phyloP scores from a whole-genome alignment of 2,888 invertebrate genomes.

The Luperina nickerlii region DNA sequence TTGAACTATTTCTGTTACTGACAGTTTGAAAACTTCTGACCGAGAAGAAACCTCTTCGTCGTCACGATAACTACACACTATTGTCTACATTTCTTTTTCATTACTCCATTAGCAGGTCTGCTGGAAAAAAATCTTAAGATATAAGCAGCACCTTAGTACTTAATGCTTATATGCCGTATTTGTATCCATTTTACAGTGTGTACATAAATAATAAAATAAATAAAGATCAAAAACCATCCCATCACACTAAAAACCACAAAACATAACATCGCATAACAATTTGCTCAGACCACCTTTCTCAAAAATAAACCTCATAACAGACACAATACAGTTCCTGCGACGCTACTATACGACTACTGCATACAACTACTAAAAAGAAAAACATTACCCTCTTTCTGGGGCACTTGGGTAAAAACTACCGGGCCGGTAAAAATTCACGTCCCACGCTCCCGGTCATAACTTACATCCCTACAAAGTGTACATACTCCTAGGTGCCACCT shows the following conservation, averaged over 20 bases:
- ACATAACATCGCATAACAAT: background rate
- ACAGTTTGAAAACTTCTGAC: background rate
- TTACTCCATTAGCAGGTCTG: background rate
- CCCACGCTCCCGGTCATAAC: constrained; percentile 34
- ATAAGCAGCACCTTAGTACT: no score
- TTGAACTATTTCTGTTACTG: background rate
- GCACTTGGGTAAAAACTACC: constrained; percentile 9
- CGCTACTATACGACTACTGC: constrained; percentile 11
- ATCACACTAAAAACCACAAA: background rate
- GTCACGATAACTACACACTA: background rate
- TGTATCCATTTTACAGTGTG: no score
- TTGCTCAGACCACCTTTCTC: background rate
- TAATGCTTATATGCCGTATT: no score
- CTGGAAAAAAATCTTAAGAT: background rate
- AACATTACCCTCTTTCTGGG: background rate
- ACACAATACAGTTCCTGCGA: constrained; percentile 6
- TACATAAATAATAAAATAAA: no score
- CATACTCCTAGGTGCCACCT: constrained; percentile 54
- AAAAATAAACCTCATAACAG: constrained; percentile 11
- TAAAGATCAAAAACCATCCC: background rate
- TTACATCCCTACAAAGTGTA: constrained; percentile 41
- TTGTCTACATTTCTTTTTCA: background rate
- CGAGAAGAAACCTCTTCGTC: background rate
- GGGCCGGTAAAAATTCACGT: constrained; percentile 35
- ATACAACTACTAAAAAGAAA: constrained; percentile 27